Conservation (phyloP, 2,888 invertebrate genomes). For the Drosophila austrosaltans region DNA sequence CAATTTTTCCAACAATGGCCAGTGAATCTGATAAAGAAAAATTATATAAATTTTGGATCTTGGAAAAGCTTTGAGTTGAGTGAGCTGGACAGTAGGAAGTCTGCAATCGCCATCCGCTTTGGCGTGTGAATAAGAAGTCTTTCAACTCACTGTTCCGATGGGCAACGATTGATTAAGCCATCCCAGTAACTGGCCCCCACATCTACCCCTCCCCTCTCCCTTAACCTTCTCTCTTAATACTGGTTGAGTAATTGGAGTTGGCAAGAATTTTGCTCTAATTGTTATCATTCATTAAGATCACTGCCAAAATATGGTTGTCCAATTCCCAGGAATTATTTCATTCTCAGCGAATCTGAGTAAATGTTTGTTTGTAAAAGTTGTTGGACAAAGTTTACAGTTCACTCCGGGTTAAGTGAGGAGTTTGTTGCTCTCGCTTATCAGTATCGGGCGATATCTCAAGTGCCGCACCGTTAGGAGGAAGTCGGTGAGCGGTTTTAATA, state of each 20-base stretch:
- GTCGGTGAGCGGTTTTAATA: slow-evolving; percentile 43
- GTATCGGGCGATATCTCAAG: slow-evolving; percentile 33
- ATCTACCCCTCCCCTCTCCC: not conserved
- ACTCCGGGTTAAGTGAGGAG: slow-evolving; percentile 35
- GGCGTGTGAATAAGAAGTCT: slow-evolving; percentile 62
- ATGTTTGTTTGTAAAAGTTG: slow-evolving; percentile 33
- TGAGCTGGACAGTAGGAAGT: slow-evolving; percentile 57
- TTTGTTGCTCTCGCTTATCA: slow-evolving; percentile 63
- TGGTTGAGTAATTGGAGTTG: slow-evolving; percentile 61
- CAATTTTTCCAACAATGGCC: slow-evolving; percentile 67
- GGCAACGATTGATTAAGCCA: slow-evolving; percentile 56
- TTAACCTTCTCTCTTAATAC: not conserved
- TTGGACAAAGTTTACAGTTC: slow-evolving; percentile 35
- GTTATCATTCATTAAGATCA: slow-evolving; percentile 57
- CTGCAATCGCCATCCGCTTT: slow-evolving; percentile 62
- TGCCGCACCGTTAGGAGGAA: slow-evolving; percentile 58
- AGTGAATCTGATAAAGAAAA: slow-evolving; percentile 70
- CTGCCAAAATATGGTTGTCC: slow-evolving; percentile 54
- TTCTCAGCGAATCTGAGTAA: slow-evolving; percentile 14
- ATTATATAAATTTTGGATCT: slow-evolving; percentile 70
- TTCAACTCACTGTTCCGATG: slow-evolving; percentile 31
- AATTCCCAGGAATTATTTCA: slow-evolving; percentile 50
- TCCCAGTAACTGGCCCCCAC: not conserved
- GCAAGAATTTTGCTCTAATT: slow-evolving; percentile 62
- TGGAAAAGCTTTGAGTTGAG: slow-evolving; percentile 54